A percentile compares a stretch with the other conserved stretches of the same genome.
phyloP scores from a whole-genome alignment of 2,797 vertebrate species.

The Myripristis jacobus region DNA sequence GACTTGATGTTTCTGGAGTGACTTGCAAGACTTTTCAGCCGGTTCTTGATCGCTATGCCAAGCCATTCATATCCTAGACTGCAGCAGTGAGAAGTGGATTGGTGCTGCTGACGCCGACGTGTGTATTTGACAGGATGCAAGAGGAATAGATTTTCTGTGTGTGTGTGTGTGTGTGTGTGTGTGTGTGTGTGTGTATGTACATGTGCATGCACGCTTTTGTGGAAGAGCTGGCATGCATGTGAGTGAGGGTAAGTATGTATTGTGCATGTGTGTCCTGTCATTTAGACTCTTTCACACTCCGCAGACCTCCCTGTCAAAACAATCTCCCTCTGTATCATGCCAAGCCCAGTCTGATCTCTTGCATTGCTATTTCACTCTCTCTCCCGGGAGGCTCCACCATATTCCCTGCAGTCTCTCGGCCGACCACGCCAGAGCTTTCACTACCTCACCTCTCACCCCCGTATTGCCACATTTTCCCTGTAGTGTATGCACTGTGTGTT shows the following conservation, averaged over 20 bases:
- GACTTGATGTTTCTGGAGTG: constrained; percentile 19
- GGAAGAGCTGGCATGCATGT: neutral
- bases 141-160: neutral
- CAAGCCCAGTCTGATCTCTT: constrained; percentile 29
- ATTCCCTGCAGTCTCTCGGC: constrained; percentile 55
- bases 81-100: neutral
- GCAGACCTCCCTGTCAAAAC: constrained; percentile 64
- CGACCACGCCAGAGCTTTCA: constrained; percentile 45
- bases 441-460: constrained; percentile 66
- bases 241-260: neutral
- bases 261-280: constrained; percentile 35
- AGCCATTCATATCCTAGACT: neutral
- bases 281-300: constrained; percentile 51
- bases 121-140: neutral
- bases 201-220: neutral
- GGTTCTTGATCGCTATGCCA: constrained; percentile 3
- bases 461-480: constrained; percentile 55
- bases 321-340: constrained; percentile 59
- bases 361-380: constrained; percentile 22
- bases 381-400: constrained; percentile 8
- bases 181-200: neutral
- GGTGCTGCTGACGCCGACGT: neutral
- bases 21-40: constrained; percentile 21
- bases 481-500: constrained; percentile 61
- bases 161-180: neutral